Evolutionary conservation across 2,888 invertebrate species (phyloP).

Genomic region (Teinopalpus imperialis): DNA sequence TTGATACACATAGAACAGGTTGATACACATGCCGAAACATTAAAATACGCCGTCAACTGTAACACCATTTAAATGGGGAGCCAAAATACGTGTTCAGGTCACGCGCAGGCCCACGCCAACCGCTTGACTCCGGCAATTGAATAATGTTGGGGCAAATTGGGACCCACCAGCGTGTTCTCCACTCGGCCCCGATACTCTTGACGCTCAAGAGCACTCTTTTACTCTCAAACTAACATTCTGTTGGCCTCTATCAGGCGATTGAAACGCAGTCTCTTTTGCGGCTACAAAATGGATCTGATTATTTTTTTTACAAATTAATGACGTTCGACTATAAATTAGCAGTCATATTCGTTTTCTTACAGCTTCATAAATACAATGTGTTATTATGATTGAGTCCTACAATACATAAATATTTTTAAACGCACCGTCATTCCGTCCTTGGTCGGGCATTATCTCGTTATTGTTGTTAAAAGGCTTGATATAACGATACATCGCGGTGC

Average conservation of each 20-base stretch:
- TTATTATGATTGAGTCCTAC: too few species aligned
- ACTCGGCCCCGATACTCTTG: slow-evolving; percentile 44
- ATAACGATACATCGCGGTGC: slow-evolving; percentile 36
- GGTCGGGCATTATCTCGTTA: slow-evolving; percentile 18
- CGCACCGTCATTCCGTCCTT: slow-evolving; percentile 8
- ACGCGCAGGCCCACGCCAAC: slow-evolving; percentile 79
- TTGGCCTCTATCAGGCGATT: slow-evolving; percentile 60
- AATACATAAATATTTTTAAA: slow-evolving; percentile 9
- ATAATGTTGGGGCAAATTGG: slow-evolving; percentile 62
- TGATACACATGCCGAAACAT: not conserved
- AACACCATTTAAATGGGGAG: slow-evolving; percentile 29
- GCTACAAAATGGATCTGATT: not conserved
- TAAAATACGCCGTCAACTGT: slow-evolving; percentile 2
- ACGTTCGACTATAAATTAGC: too few species aligned
- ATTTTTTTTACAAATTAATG: not conserved
- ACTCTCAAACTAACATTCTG: slow-evolving; percentile 45
- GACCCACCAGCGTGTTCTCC: slow-evolving; percentile 71
- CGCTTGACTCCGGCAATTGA: slow-evolving; percentile 72
- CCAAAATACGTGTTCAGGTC: slow-evolving; percentile 62
- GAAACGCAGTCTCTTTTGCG: not conserved
- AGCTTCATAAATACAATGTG: too few species aligned
- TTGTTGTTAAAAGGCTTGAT: slow-evolving; percentile 37
- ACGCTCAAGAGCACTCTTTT: slow-evolving; percentile 62
- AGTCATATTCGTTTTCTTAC: too few species aligned
- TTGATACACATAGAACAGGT: too few species aligned